Evolutionary conservation across 2,113 vertebrate species (phyloP), one percentile per base, ranked within the genome.

Genomic region (Lycocorax pyrrhopterus): DNA sequence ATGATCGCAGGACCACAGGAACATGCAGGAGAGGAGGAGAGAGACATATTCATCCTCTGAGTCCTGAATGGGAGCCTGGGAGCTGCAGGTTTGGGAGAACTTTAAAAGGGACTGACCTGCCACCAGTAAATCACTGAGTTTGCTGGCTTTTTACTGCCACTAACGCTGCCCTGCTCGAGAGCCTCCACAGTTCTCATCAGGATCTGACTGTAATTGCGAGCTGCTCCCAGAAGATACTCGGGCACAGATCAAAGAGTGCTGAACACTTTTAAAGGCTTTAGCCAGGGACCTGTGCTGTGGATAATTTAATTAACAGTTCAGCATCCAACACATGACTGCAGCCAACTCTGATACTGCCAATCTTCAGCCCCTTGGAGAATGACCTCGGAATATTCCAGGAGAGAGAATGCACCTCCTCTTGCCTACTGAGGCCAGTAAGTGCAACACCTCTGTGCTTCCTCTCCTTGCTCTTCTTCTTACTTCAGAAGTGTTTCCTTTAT

Each of bases 221-320:
- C 76, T 94, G 82, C 80, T 95, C 95, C 93, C 95, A 90, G 84
- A 94, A 95, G 94, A 96, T 87, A 63, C 60, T 16, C 49, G 30
- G 89, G 85, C 90, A 92, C 89, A 96, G 94, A 95, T 87, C 82
- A 84, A 89, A 71, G 92, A 75, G 78, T 41, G 88, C 72, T 94
- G 56, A 96, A 92, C 68, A 80, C 87, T 87, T 96, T 35, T 76
- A 72, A 90, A 82, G 88, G 79, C 86, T 95, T 89, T 63, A 94
- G 95, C 89, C 91, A 74, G 51, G 68, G 80, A 91, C 75, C 89
- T 92, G 30, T 83, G 95, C 94, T 89, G 90, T 66, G 73, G 77
- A 88, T 94, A 96, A 97, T 97, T 98, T 98, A 98, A 98, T 98
- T 98, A 98, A 97, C 91, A 93, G 92, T 93, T 96, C 79, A 84